phyloP scores from a whole-genome alignment of 1,140 invertebrate genomes.

The Aplysia californica region DNA sequence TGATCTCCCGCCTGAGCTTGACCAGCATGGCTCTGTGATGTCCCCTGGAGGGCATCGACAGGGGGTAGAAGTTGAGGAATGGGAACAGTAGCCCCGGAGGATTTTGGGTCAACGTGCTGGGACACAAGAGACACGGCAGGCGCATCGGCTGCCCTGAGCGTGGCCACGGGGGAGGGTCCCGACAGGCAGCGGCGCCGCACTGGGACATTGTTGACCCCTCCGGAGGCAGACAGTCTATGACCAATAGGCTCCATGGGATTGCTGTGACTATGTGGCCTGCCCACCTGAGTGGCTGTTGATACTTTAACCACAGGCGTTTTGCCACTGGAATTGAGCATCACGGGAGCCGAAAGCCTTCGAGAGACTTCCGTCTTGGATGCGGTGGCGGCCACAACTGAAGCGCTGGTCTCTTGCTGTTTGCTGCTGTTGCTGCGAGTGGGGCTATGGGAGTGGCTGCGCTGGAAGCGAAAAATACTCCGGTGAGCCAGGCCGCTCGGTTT shows the following conservation, averaged over 20 bases:
- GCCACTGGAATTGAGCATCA: background rate
- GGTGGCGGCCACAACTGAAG: background rate
- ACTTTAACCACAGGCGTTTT: conserved; percentile 11
- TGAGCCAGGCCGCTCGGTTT: conserved; percentile 2
- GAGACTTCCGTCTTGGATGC: background rate
- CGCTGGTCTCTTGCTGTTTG: conserved; percentile 6
- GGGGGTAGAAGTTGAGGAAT: background rate
- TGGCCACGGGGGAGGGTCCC: conserved; percentile 49
- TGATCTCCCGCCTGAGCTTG: conserved; percentile 2
- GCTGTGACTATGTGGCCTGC: conserved; percentile 42
- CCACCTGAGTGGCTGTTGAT: conserved; percentile 19
- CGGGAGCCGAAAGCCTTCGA: conserved; percentile 24
- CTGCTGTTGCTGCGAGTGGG: conserved; percentile 43
- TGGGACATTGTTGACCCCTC: conserved; percentile 2
- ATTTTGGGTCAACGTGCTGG: conserved; percentile 28
- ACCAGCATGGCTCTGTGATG: conserved; percentile 25
- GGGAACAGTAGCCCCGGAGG: conserved; percentile 47
- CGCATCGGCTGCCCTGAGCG: conserved; percentile 47
- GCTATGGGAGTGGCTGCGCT: conserved; percentile 52
- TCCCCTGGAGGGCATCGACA: conserved; percentile 21
- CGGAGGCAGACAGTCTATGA: background rate
- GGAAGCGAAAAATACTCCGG: conserved; percentile 18
- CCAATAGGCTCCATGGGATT: conserved; percentile 18
- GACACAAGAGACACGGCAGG: conserved; percentile 54
- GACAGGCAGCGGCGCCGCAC: conserved; percentile 40